Base-by-base conservation (phyloP, 2,888 invertebrate genomes). In the Ashinkailepas kermadecensis region DNA sequence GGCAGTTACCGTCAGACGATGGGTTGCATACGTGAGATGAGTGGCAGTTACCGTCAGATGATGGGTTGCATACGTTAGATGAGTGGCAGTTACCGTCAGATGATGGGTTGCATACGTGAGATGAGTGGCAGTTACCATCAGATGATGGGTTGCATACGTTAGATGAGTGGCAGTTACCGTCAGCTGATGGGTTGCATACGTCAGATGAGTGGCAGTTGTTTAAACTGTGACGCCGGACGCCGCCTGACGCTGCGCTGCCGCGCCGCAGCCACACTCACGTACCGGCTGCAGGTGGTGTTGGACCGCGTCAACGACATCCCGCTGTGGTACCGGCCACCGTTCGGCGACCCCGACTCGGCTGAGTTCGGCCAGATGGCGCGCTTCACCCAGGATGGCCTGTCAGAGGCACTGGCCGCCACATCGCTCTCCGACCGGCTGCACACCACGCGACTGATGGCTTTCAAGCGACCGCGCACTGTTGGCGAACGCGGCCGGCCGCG, bases 251-350 rank as follows among this genome's bases (percentile, higher is more conserved):
- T 23, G 12, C n/a, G n/a, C 65, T 65, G n/a, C 23, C 65, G n/a
- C n/a, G 13, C n/a, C 11, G 11, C 84, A 84, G 84, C 80, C 13
- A 83, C 84, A 13, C 56, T 81, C 11, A 82, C 84, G n/a, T 84
- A 80, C 83, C 81, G 81, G 54, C 57, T 84, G 25, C 81, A 82
- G 9, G 70, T 84, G 15, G 81, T 84, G n/a, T 82, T 84, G 74
- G 84, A 84, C 81, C 57, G 83, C 23, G 82, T 84, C 80, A 83
- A 81, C 59, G 82, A 83, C 57, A 82, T 80, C 15, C 81, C 82
- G 78, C 80, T 84, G 21, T 59, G 82, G 23, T 84, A 82, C 70
- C 81, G 82, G 79, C 74, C 81, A 0, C 80, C 82, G n/a, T 83
- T 84, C 13, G 81, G 65, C 59, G 84, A 84, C 81, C 70, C 81